Conservation (phyloP, 2,888 invertebrate species). For the Liodrosophila aerea region DNA sequence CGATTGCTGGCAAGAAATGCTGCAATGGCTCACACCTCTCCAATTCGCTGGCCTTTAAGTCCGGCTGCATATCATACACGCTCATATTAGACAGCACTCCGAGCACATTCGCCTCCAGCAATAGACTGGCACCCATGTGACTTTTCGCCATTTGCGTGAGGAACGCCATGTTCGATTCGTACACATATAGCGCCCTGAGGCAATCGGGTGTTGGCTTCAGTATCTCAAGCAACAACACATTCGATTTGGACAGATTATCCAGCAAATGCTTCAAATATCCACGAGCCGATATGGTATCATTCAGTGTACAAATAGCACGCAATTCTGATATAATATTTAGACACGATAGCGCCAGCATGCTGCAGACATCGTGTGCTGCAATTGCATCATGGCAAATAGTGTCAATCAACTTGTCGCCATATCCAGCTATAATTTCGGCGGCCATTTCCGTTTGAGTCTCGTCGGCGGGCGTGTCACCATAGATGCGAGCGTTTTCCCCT, state of each 20-base stretch:
- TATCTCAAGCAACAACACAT: conserved; percentile 86
- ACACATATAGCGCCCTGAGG: conserved; percentile 92
- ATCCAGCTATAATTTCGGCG: conserved; percentile 87
- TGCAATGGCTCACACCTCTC: conserved; percentile 66
- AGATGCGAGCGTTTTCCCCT: too few species aligned
- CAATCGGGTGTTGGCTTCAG: conserved; percentile 86
- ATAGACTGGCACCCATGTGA: conserved; percentile 86
- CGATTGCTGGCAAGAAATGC: conserved; percentile 85
- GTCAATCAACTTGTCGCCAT: conserved; percentile 91
- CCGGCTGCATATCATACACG: conserved; percentile 89
- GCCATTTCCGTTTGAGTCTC: conserved; percentile 78
- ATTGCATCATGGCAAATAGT: conserved; percentile 93
- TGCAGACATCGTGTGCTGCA: conserved; percentile 93
- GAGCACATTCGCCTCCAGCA: conserved; percentile 85
- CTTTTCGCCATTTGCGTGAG: conserved; percentile 88
- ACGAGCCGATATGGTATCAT: conserved; percentile 85
- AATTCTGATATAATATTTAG: conserved; percentile 90
- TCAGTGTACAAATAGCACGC: conserved; percentile 87
- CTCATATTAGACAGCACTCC: conserved; percentile 87
- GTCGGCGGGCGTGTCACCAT: too few species aligned
- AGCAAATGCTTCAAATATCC: conserved; percentile 92
- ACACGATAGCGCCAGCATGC: conserved; percentile 93
- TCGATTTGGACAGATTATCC: conserved; percentile 90
- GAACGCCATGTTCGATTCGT: conserved; percentile 93
- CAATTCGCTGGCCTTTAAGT: conserved; percentile 82